Conservation (phyloP, 2,113 vertebrate genomes). For the Pelusios castaneus region DNA sequence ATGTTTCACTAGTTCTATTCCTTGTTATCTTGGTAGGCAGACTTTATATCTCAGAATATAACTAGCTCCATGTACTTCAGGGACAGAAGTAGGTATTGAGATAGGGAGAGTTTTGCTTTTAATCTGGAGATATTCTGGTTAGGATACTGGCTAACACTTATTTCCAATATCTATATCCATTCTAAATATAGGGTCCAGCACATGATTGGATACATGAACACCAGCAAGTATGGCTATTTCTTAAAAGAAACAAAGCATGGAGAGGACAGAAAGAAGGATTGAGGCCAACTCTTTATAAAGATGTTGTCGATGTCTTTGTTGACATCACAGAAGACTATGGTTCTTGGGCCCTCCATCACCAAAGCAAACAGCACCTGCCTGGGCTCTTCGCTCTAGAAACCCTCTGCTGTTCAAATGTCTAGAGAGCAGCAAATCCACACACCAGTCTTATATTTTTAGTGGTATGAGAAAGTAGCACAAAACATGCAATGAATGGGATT, state of each 20-base stretch:
- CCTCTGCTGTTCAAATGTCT: not conserved
- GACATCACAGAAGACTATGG: no score
- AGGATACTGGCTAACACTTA: not conserved
- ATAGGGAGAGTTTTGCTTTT: not conserved
- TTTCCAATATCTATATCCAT: not conserved
- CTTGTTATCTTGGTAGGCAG: not conserved
- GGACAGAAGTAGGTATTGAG: not conserved
- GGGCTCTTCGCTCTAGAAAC: not conserved
- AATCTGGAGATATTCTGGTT: not conserved
- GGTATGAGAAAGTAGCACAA: conserved; percentile 22
- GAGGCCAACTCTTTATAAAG: no score
- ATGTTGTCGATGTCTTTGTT: no score
- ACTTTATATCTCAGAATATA: not conserved
- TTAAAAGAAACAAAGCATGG: not conserved
- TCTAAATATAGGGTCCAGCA: not conserved
- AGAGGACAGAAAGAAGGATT: no score
- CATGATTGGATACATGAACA: not conserved
- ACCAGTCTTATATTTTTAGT: not conserved
- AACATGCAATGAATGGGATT: not conserved
- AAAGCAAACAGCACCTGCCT: not conserved
- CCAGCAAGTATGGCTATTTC: not conserved
- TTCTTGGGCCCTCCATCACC: no score
- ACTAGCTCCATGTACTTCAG: not conserved
- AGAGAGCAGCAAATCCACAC: not conserved
- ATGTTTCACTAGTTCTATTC: not conserved